Percentiles rank a stretch among this genome's conserved stretches.
phyloP scores from a whole-genome alignment of 2,888 invertebrate species.

The Chrysina gloriosa region DNA sequence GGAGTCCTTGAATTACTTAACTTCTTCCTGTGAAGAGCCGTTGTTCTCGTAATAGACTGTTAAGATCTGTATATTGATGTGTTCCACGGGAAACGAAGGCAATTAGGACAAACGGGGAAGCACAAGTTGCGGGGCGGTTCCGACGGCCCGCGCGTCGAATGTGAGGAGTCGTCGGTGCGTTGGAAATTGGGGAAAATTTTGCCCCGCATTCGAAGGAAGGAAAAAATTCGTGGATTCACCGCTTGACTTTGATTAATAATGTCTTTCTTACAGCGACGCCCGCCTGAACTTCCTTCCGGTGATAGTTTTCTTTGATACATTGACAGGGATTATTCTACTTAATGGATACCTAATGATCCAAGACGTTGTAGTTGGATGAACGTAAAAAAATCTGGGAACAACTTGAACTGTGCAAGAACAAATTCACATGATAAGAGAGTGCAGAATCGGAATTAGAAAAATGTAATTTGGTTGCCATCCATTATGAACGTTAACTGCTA shows the following conservation, averaged over 20 bases:
- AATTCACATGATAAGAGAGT: too few species aligned
- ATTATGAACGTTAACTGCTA: too few species aligned
- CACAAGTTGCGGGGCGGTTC: slow-evolving; percentile 2
- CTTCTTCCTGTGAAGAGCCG: slow-evolving; percentile 34
- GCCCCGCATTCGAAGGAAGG: not conserved
- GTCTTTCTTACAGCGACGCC: not conserved
- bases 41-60: slow-evolving; percentile 40
- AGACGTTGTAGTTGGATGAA: too few species aligned
- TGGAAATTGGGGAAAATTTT: slow-evolving; percentile 3
- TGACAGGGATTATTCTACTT: not conserved
- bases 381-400: too few species aligned
- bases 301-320: not conserved
- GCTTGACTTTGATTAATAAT: slow-evolving; percentile 5
- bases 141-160: not conserved
- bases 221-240: not conserved
- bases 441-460: too few species aligned
- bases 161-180: slow-evolving; percentile 1
- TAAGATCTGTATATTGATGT: slow-evolving; percentile 46
- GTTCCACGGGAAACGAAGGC: slow-evolving; percentile 46
- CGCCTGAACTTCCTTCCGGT: not conserved
- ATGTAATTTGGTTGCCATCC: too few species aligned
- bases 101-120: slow-evolving; percentile 42
- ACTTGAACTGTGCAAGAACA: too few species aligned
- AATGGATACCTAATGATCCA: slow-evolving; percentile 16
- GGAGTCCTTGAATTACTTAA: slow-evolving; percentile 38